Evolutionary conservation across 2,888 invertebrate species (phyloP), one percentile per base, ranked within the genome.

Genomic region (Troides helena): DNA sequence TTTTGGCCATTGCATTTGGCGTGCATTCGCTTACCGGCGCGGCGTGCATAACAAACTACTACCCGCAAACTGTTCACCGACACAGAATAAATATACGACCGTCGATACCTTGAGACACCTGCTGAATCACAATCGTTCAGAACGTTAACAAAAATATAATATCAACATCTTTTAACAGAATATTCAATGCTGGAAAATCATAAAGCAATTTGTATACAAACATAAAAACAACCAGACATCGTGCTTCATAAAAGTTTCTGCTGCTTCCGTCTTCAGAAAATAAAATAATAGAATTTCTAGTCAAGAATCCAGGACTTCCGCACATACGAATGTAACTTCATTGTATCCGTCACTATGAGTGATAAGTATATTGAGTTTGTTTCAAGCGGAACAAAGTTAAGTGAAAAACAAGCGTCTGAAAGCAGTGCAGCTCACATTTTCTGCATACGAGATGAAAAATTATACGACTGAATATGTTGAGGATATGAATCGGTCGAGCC

Each of bases 1-100:
- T 80, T 81, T 85, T 84, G 84, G 86, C 86, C 80, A 80, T 81
- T 82, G 83, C 80, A 81, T 81, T 85, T 84, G 84, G 86, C 87
- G 79, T 78, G 76, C 77, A 78, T 83, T 81, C 76, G 81, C 83
- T 84, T 84, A 86, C 87, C 86, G 75, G 74, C 78, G 74, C 76
- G 81, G 84, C 78, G 83, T 84, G 87, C 85, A 86, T 86, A 86
- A 82, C 81, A 79, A 85, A 87, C 79, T 78, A 81, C 80, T 71
- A 79, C 69, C 78, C 80, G 80, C 81, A 83, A 81, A 80, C 82
- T 80, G 80, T 80, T 82, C 81, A 78, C 77, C 81, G 82, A 85
- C 79, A 84, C 81, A 80, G 82, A 85, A 85, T 85, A 86, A 87
- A 87, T 83, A 82, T 79, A 78, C 76, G 72, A 73, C 74, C 77